These are phyloP conservation scores for Festucalex cinctus DNA, from an alignment of 2,113 vertebrate species.

Conservation along the genomic window DNA sequence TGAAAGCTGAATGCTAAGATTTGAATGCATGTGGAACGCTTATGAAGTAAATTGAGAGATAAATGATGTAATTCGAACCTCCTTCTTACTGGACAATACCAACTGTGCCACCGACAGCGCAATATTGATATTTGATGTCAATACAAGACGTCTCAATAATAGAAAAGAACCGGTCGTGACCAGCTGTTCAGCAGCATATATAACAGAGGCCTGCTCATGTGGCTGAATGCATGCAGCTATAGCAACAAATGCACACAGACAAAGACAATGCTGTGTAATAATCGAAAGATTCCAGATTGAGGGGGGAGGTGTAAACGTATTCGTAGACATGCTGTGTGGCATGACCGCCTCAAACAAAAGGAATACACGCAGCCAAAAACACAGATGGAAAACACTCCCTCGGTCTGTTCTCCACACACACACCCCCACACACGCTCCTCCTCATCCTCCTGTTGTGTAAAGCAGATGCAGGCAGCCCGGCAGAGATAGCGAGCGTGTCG, in stretches of 20 bases:
- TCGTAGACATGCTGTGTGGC: conserved; percentile 54
- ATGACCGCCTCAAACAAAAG: conserved; percentile 59
- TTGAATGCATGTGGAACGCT: too few relatives aligned
- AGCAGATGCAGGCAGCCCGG: conserved; percentile 51
- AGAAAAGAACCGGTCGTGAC: not conserved
- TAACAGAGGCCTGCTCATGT: conserved; percentile 13
- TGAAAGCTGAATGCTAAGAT: too few relatives aligned
- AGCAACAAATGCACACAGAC: conserved; percentile 20
- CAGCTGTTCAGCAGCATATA: conserved; percentile 21
- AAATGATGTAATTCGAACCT: too few relatives aligned
- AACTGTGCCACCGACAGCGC: too few relatives aligned
- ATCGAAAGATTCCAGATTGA: conserved; percentile 53
- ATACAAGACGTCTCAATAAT: not conserved
- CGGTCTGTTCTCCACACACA: conserved; percentile 46
- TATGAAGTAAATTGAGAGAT: too few relatives aligned
- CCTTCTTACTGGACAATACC: too few relatives aligned
- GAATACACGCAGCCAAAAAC: conserved; percentile 56
- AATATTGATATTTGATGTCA: not conserved
- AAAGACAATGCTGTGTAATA: conserved; percentile 45
- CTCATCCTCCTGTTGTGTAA: conserved; percentile 39
- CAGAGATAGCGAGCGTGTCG: conserved; percentile 49
- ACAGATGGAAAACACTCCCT: conserved; percentile 69
- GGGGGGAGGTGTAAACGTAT: conserved; percentile 38
- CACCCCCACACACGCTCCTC: conserved; percentile 25
- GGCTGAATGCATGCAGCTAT: conserved; percentile 11